phyloP scores from a whole-genome alignment of 1,140 invertebrate genomes.

The Chelonus insularis region DNA sequence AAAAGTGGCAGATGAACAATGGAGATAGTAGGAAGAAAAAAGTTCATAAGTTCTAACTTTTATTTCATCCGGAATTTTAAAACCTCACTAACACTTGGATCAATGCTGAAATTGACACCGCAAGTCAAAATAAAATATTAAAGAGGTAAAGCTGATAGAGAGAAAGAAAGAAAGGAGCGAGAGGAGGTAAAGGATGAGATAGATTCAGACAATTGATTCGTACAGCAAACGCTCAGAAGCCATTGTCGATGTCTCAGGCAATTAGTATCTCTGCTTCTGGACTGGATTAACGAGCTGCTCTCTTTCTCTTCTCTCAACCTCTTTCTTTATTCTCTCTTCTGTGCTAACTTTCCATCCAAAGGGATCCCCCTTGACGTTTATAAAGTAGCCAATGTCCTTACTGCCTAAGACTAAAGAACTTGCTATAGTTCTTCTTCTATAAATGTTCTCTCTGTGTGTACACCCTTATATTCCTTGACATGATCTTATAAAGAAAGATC shows the following conservation, averaged over 20 bases:
- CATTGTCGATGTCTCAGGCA: conserved; percentile 24
- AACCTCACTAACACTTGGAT: too few relatives aligned
- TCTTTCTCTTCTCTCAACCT: neutral
- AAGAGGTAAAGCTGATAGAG: neutral
- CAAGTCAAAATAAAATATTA: neutral
- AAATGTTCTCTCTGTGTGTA: too few relatives aligned
- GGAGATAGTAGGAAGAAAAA: too few relatives aligned
- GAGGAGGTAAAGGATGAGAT: neutral
- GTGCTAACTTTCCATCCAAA: neutral
- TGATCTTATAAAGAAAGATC: neutral
- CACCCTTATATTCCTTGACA: neutral
- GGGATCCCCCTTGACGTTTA: conserved; percentile 18
- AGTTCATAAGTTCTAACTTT: too few relatives aligned
- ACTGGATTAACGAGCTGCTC: conserved; percentile 25
- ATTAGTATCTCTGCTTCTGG: conserved; percentile 22
- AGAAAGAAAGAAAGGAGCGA: neutral
- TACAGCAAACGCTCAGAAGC: conserved; percentile 1
- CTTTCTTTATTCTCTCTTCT: neutral
- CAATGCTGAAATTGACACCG: too few relatives aligned
- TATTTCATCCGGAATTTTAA: too few relatives aligned
- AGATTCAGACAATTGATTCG: conserved; percentile 14
- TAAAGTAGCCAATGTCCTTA: conserved; percentile 17
- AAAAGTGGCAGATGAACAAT: too few relatives aligned
- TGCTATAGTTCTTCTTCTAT: neutral
- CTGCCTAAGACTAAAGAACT: too few relatives aligned